Evolutionary conservation across 2,797 vertebrate genomes (phyloP).

Genomic region (Xerus rutilus): DNA sequence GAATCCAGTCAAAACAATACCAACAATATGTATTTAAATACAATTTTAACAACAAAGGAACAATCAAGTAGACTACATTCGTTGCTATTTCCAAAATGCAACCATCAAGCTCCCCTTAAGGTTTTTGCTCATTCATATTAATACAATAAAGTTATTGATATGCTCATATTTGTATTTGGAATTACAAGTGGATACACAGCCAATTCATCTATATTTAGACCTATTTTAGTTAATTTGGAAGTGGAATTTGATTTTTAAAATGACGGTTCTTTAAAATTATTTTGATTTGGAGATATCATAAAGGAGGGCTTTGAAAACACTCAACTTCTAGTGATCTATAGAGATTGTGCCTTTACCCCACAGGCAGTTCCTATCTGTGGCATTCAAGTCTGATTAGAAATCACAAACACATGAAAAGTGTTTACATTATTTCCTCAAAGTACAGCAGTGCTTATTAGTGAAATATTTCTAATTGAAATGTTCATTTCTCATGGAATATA

Average conservation of each 20-base stretch:
- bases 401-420: not conserved
- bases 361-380: not conserved
- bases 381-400: not conserved
- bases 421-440: not conserved
- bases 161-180: not conserved
- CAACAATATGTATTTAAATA: conserved; percentile 7
- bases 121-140: not conserved
- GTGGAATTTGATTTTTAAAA: conserved; percentile 20
- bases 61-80: not conserved
- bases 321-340: not conserved
- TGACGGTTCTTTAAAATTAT: not conserved
- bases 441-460: not conserved
- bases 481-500: not conserved
- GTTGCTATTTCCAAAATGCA: conserved; percentile 34
- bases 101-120: not conserved
- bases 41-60: not conserved
- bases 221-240: conserved; percentile 54
- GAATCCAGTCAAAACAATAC: not conserved
- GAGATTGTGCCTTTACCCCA: not conserved
- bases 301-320: not conserved
- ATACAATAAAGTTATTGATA: not conserved
- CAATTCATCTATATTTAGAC: not conserved
- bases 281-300: conserved; percentile 3
- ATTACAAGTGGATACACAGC: not conserved
- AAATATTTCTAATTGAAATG: not conserved